Conservation (phyloP, 2,888 invertebrate species). For the Acrocyrtus sp. region DNA sequence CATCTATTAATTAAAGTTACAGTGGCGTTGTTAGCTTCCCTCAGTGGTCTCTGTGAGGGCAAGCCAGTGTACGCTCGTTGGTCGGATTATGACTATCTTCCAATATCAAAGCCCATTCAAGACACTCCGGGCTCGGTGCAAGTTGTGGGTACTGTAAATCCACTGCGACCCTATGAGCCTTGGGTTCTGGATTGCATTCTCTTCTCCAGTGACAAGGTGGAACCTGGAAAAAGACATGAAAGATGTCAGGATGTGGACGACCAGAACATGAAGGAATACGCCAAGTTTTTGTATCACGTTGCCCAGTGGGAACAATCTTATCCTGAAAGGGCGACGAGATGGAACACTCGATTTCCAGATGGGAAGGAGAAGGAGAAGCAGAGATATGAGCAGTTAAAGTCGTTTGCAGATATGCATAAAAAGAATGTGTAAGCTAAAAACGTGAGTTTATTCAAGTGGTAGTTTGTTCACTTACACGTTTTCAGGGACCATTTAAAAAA, state of each 20-base stretch:
- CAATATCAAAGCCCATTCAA: slow-evolving; percentile 13
- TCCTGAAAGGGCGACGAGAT: slow-evolving; percentile 31
- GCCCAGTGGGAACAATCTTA: slow-evolving; percentile 37
- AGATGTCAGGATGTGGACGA: slow-evolving; percentile 28
- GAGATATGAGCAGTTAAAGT: slow-evolving; percentile 23
- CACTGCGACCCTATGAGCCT: slow-evolving; percentile 32
- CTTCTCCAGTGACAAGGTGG: slow-evolving; percentile 8
- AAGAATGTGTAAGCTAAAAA: slow-evolving; percentile 24
- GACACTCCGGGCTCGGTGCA: slow-evolving; percentile 10
- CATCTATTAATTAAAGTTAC: background rate
- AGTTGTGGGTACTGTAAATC: slow-evolving; percentile 21
- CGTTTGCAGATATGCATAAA: slow-evolving; percentile 13
- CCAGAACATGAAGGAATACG: slow-evolving; percentile 24
- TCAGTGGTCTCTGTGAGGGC: background rate
- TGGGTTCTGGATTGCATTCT: slow-evolving; percentile 31
- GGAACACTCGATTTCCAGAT: slow-evolving; percentile 31
- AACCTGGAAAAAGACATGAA: slow-evolving; percentile 22
- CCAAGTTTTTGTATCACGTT: slow-evolving; percentile 24
- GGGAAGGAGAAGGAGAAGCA: slow-evolving; percentile 28
- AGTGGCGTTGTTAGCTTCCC: no score
- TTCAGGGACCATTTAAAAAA: background rate
- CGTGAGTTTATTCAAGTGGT: slow-evolving; percentile 1
- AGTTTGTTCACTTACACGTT: background rate
- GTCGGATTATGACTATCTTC: slow-evolving; percentile 29
- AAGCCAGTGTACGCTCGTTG: slow-evolving; percentile 12